Evolutionary conservation across 2,797 vertebrate genomes (phyloP), one percentile per base, ranked within the genome.

Genomic region (Epinephelus coioides): DNA sequence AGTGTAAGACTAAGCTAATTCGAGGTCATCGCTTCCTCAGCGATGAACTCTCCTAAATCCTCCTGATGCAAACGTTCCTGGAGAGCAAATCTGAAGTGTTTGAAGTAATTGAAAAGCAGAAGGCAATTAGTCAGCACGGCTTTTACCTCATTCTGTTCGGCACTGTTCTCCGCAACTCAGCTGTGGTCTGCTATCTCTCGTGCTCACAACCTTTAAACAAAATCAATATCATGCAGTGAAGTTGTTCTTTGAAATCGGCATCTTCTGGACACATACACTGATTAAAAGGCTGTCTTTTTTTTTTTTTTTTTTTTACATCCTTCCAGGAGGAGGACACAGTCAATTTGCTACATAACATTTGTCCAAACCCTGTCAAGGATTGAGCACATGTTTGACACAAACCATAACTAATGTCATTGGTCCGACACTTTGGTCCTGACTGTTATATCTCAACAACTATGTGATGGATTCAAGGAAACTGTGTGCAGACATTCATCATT

Each of bases 31-130:
- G n/a, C 64, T 69, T 86, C 68, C 73, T 64, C 44, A 2, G 44
- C 43, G 75, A 78, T 55, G 43, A 72, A 72, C 55, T 83, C 59
- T 76, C 51, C 54, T 7, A 7, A 84, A 76, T 70, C 73, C 44
- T 78, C 69, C 27, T 0, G 11, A 69, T 54, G 61, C 53, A 86
- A 80, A 88, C 57, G 50, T 85, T 86, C 65, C 75, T 65, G 46
- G 64, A 87, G 84, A 88, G 81, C 75, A 76, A 73, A 85, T 71
- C 50, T 77, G 53, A 86, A 82, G 70, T 75, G 86, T 79, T 62
- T 63, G 56, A 79, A 78, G 83, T 89, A 75, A 89, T 71, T 84
- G 79, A 81, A 88, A 90, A 80, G 63, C 78, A 73, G 75, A 69
- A 62, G 54, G 56, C 70, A 82, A 74, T 86, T 83, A 73, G 73